A percentile compares a stretch with the other conserved stretches of the same genome.
Conservation (phyloP, 2,797 vertebrate genomes). For the Brotogeris chrysoptera region DNA sequence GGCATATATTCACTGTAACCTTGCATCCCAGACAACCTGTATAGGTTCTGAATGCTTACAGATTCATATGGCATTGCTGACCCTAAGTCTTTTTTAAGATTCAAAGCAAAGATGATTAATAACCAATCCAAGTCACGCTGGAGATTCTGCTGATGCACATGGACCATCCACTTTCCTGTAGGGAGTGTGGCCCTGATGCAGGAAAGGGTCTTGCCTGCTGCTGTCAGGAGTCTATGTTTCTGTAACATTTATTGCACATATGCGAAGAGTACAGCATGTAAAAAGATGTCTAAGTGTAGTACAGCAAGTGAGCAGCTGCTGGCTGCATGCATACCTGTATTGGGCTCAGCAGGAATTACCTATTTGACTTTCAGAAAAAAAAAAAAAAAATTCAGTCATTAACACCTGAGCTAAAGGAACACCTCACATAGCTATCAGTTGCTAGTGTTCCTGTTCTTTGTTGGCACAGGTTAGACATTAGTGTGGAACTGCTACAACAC, state of each 20-base stretch:
- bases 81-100: neutral
- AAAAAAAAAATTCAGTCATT: neutral
- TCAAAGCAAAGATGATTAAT: neutral
- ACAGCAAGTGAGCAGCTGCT: neutral
- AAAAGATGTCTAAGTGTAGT: fast-evolving
- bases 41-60: neutral
- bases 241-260: neutral
- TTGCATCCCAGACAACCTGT: neutral
- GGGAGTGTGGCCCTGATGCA: neutral
- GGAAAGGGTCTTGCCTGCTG: neutral
- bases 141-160: neutral
- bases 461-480: neutral
- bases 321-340: neutral
- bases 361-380: neutral
- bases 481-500: neutral
- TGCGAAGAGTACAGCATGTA: neutral
- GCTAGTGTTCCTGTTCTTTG: neutral
- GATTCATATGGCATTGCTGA: neutral
- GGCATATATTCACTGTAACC: neutral
- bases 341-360: neutral
- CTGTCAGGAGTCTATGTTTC: neutral
- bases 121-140: neutral
- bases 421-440: neutral
- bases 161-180: neutral
- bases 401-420: neutral